Conservation (phyloP, 2,113 vertebrate species). For the Indri indri region DNA sequence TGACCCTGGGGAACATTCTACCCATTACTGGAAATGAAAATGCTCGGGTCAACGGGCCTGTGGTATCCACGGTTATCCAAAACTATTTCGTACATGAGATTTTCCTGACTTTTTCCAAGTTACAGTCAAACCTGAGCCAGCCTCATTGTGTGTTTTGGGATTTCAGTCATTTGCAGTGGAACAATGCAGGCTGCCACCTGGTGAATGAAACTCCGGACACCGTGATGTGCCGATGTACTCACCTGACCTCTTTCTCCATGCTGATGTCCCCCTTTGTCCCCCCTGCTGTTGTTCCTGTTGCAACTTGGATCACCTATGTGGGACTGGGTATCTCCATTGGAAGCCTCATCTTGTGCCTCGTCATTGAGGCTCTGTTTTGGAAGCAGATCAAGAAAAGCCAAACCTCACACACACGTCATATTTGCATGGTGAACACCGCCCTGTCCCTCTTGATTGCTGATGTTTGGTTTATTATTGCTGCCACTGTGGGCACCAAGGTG, state of each 20-base stretch:
- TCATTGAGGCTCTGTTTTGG: slow-evolving; percentile 87
- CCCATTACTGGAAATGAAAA: slow-evolving; percentile 51
- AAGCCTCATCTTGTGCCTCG: slow-evolving; percentile 85
- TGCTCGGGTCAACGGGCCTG: slow-evolving; percentile 75
- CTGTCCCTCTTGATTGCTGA: slow-evolving; percentile 88
- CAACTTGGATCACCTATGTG: slow-evolving; percentile 84
- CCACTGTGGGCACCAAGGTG: not conserved
- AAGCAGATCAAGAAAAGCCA: slow-evolving; percentile 84
- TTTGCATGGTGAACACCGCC: slow-evolving; percentile 87
- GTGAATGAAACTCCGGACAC: slow-evolving; percentile 49
- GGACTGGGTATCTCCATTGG: slow-evolving; percentile 86
- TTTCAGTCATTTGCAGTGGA: slow-evolving; percentile 83
- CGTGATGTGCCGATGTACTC: slow-evolving; percentile 84
- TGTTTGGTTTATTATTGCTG: slow-evolving; percentile 88
- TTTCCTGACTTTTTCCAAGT: slow-evolving; percentile 79
- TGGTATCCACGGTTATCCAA: slow-evolving; percentile 80
- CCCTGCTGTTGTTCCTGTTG: not conserved
- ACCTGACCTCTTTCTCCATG: slow-evolving; percentile 90
- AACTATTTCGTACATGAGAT: slow-evolving; percentile 63
- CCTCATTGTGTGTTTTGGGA: slow-evolving; percentile 90
- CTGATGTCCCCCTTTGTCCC: slow-evolving; percentile 83
- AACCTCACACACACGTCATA: slow-evolving; percentile 86
- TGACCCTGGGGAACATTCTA: slow-evolving; percentile 83
- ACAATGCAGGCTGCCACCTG: slow-evolving; percentile 80
- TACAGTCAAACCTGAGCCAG: slow-evolving; percentile 72